Base-by-base conservation (phyloP, 30 jellyfish, hydroid and myxozoan genomes). In the Pelagia noctiluca region DNA sequence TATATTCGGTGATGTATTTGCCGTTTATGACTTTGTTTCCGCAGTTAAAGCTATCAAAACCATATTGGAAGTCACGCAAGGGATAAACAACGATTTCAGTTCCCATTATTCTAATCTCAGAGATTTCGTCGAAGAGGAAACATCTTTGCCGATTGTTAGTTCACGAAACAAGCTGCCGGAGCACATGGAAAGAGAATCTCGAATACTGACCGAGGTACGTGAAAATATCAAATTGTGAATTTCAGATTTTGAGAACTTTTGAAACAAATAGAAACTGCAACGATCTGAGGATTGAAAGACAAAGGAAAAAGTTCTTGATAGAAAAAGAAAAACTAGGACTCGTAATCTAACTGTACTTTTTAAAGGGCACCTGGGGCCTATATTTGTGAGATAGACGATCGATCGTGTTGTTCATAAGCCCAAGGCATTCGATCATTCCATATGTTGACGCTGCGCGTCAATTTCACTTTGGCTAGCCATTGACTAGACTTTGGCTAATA, bases 21-120 rank as follows among this genome's bases (percentile, higher is more conserved):
- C 13, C 34, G 37, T 38, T 23, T 4, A 0, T 0, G 82, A 79
- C 31, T 79, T 62, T 66, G 12, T 32, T 50, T 79, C 90, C 4
- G 90, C 90, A 10, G 82, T 79, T 10, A 19, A 26, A 18, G 73
- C 78, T 24, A 32, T 79, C 1, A 18, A 69, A 26, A 25, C 49
- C 2, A 16, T 79, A 4, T 25, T 79, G 52, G 31, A 21, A 8
- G 34, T 64, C 18, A 79, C 90, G 22, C 64, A 79, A 37, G 35
- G 50, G n/a, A 19, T 62, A 35, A 37, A 23, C 12, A 63, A 32
- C 1, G 85, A 66, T 24, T 12, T 12, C 34, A 8, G 28, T n/a
- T 79, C 90, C n/a, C 90, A 79, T 8, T 63, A 79, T 63, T 4
- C 25, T 1, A 18, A 47, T 2, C 61, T 79, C 22, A 22, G 23